These are phyloP conservation scores for Umimayanthus chanpuru DNA, from an alignment of 92 coral and sea anemone genomes.

Conservation along the genomic window DNA sequence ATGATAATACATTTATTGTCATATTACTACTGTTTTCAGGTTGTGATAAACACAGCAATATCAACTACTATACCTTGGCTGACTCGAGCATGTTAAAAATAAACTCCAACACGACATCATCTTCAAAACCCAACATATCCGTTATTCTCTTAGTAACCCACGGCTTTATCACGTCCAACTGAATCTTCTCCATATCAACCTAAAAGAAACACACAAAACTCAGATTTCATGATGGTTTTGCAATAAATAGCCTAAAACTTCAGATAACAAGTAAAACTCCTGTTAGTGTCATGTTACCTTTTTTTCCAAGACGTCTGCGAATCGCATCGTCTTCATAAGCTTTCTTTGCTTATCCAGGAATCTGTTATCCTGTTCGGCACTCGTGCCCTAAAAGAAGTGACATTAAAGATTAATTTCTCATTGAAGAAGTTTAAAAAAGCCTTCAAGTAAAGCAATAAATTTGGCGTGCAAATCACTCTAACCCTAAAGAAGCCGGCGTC, in stretches of 20 bases:
- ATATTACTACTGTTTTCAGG: no score
- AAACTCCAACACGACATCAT: slow-evolving; percentile 93
- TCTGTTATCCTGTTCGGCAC: slow-evolving; percentile 99
- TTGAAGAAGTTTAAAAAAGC: not conserved
- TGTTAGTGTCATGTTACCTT: no score
- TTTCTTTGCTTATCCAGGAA: slow-evolving; percentile 96
- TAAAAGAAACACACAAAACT: slow-evolving; percentile 27
- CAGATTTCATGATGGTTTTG: not conserved
- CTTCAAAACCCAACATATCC: slow-evolving; percentile 91
- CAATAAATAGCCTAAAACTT: not conserved
- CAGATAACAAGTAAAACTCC: not conserved
- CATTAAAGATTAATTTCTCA: not conserved
- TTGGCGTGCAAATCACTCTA: slow-evolving; percentile 30
- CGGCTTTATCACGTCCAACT: slow-evolving; percentile 88
- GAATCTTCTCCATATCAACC: slow-evolving; percentile 98
- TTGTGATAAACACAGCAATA: not conserved
- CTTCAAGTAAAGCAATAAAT: not conserved
- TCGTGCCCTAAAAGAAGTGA: slow-evolving; percentile 78
- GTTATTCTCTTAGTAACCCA: slow-evolving; percentile 95
- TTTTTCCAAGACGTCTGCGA: slow-evolving; percentile 74
- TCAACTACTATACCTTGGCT: slow-evolving; percentile 67
- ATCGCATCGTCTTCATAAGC: slow-evolving; percentile 91
- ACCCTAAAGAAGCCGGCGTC: slow-evolving; percentile 99
- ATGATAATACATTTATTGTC: no score
- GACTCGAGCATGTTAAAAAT: slow-evolving; percentile 94